Conservation (phyloP, 2,113 vertebrate species). For the Microtus oregoni region DNA sequence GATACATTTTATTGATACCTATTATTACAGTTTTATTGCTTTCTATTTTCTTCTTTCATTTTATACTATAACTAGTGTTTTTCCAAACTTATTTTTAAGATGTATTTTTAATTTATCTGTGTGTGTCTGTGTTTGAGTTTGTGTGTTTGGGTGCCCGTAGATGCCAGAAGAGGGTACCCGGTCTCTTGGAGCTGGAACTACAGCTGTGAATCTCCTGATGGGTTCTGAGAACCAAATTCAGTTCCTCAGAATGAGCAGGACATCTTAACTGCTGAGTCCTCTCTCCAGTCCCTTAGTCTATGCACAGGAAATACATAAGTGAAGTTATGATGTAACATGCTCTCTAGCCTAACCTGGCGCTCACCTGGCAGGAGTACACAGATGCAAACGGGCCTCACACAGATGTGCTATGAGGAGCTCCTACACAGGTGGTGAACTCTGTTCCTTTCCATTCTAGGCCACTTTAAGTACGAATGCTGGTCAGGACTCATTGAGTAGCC, state of each 20-base stretch:
- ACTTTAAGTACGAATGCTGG: slow-evolving; percentile 19
- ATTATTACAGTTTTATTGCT: neutral
- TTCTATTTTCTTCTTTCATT: neutral
- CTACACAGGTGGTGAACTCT: neutral
- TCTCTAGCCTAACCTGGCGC: neutral
- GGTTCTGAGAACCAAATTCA: too few relatives aligned
- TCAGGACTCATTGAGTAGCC: slow-evolving; percentile 28
- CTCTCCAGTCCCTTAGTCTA: neutral
- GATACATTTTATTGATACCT: neutral
- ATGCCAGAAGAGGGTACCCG: neutral
- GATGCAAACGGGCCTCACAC: neutral
- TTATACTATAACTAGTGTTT: neutral
- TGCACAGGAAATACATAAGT: neutral
- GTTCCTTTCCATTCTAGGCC: neutral
- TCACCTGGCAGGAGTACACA: neutral
- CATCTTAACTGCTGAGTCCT: too few relatives aligned
- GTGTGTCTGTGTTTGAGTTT: neutral
- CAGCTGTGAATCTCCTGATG: neutral
- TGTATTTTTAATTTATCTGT: neutral
- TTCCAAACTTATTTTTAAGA: neutral
- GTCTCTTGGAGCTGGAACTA: neutral
- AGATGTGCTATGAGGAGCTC: neutral
- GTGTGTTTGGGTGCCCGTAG: neutral
- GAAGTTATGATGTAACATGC: neutral
- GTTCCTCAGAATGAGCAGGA: too few relatives aligned